phyloP scores from a whole-genome alignment of 2,888 invertebrate genomes.

The Aphidius colemani region DNA sequence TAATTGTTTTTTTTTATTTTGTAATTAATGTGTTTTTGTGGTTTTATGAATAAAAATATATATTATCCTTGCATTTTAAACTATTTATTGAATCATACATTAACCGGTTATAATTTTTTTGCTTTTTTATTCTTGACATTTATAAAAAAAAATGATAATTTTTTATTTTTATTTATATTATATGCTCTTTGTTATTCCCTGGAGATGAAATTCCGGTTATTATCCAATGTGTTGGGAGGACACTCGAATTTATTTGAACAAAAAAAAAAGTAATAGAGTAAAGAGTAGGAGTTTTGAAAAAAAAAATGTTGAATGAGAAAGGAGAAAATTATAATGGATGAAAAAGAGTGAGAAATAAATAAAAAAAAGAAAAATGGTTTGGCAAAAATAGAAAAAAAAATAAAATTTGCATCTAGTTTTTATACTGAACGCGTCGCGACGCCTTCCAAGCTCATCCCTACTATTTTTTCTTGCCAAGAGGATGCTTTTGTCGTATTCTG shows the following conservation, averaged over 20 bases:
- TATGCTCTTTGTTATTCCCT: conserved; percentile 1
- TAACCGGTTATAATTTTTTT: conserved; percentile 6
- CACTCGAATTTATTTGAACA: conserved; percentile 25
- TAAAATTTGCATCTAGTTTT: no score
- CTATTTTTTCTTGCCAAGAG: no score
- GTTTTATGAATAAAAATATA: not conserved
- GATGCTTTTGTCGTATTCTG: no score
- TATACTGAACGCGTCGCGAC: no score
- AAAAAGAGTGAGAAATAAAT: no score
- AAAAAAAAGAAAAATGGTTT: no score
- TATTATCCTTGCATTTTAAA: not conserved
- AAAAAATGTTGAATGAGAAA: not conserved
- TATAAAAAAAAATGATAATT: no score
- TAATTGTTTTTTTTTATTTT: not conserved
- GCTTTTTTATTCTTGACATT: not conserved
- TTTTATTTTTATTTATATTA: conserved; percentile 14
- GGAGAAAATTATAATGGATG: no score
- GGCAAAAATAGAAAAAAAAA: no score
- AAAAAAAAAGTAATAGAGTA: not conserved
- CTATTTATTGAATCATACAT: conserved; percentile 23
- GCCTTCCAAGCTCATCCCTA: no score
- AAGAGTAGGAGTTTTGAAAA: no score
- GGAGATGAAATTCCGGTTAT: conserved; percentile 11
- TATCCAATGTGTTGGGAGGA: conserved; percentile 16
- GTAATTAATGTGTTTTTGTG: not conserved